Base-by-base conservation (phyloP, 1,140 invertebrate species). In the Drosophila erecta region DNA sequence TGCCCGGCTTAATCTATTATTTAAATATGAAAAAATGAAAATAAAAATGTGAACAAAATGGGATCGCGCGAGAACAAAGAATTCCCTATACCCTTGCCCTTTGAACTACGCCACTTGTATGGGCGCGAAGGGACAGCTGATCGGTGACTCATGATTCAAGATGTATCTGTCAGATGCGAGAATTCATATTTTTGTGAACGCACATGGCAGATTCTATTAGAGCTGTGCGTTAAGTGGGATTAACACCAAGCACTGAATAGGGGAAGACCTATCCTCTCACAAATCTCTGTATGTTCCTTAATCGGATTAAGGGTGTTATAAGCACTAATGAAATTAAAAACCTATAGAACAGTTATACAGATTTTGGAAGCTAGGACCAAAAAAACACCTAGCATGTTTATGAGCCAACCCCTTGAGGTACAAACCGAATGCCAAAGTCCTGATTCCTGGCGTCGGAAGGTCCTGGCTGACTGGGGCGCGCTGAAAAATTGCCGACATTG, bases 21-120 rank as follows among this genome's bases (percentile, higher is more conserved):
- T 87, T 87, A 87, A 87, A 87, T 87, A 87, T 87, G 80, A 89
- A 89, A 64, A 81, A 71, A 85, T 81, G 70, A 86, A 85, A 85
- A 87, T 87, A 78, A 87, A 87, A 86, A 76, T 60, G 74, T 17
- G 73, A 67, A 75, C 65, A 76, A 76, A 66, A 65, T 60, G 74
- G 49, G 55, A 61, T 58, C 66, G 64, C 40, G 49, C 38, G 53
- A 24, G 38, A 38, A 47, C 57, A 76, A 55, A 58, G 76, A 71
- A 64, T 37, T 12, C 11, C 12, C 27, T 57, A 84, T 84, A 76
- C 80, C 30, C 79, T 84, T 60, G 17, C 24, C 1, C 3, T 4
- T 20, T 4, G 7, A 4, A 12, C 3, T 27, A 17, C 17, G 38
- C 20, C 11, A n/a, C 35, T 15, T 7, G 24, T 15, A 40, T 17